A percentile compares a stretch with the other conserved stretches of the same genome.
Conservation (phyloP, 2,888 invertebrate genomes). For the Halictus ligatus region DNA sequence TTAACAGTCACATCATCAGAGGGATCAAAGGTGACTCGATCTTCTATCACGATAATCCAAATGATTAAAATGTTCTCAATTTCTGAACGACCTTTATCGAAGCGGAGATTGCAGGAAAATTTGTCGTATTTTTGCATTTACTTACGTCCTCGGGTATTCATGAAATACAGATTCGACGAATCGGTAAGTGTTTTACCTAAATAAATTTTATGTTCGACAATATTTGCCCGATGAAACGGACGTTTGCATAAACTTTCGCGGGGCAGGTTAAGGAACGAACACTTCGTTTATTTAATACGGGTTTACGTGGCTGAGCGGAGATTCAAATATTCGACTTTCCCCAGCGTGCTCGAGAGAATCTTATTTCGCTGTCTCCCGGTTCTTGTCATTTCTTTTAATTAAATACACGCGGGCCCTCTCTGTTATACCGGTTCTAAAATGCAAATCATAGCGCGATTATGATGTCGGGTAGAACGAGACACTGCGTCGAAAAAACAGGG, state of each 20-base stretch:
- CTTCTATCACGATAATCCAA: not conserved
- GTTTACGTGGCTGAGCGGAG: constrained; percentile 12
- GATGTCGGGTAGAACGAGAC: constrained; percentile 69
- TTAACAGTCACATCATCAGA: not conserved
- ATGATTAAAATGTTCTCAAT: not conserved
- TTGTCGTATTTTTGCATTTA: no score
- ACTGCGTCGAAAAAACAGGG: constrained; percentile 45
- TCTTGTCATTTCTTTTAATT: constrained; percentile 78
- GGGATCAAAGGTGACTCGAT: not conserved
- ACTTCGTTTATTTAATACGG: not conserved
- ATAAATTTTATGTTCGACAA: no score
- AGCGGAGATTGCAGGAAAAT: not conserved
- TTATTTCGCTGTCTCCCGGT: constrained; percentile 52
- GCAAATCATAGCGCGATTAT: constrained; percentile 84
- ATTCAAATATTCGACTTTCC: constrained; percentile 72
- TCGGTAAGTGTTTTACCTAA: no score
- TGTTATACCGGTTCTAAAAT: constrained; percentile 65
- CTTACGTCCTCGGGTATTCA: no score
- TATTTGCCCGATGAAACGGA: not conserved
- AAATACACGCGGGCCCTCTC: constrained; percentile 80
- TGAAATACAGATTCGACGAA: no score
- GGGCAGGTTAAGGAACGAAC: not conserved
- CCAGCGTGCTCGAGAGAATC: constrained; percentile 21
- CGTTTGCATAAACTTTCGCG: not conserved
- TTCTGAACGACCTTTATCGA: not conserved